Conservation (phyloP, 2,888 invertebrate species). For the Smittia sp. region DNA sequence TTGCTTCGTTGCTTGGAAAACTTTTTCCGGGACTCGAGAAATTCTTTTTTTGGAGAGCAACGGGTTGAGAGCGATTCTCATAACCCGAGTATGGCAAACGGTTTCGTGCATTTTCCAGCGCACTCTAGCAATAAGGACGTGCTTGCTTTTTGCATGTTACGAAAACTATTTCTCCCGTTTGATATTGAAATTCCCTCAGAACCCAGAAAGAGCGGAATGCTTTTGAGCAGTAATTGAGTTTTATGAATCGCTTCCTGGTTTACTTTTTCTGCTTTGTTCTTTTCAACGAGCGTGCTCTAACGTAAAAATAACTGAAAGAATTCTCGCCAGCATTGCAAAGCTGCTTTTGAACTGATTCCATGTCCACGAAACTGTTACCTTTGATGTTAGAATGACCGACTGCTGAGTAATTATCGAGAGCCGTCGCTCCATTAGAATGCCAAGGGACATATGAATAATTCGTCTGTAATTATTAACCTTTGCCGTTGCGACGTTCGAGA, state of each 20-base stretch:
- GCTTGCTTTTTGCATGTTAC: background rate
- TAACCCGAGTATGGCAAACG: too few relatives aligned
- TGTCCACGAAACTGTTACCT: too few relatives aligned
- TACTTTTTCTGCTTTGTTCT: background rate
- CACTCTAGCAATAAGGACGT: background rate
- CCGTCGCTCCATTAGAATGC: too few relatives aligned
- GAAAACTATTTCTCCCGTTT: background rate
- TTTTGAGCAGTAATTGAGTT: constrained; percentile 2
- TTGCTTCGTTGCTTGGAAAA: background rate
- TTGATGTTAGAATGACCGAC: too few relatives aligned
- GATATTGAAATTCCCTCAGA: background rate
- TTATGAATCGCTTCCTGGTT: constrained; percentile 1
- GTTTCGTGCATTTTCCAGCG: background rate
- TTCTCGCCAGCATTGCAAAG: too few relatives aligned
- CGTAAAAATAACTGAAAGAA: too few relatives aligned
- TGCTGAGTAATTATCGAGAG: too few relatives aligned
- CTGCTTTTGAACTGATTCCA: too few relatives aligned
- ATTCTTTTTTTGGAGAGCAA: background rate
- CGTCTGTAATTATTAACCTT: too few relatives aligned
- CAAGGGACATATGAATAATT: too few relatives aligned
- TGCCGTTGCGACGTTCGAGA: too few relatives aligned
- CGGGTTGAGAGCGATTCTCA: background rate
- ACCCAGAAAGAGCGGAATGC: background rate
- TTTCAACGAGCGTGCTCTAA: too few relatives aligned
- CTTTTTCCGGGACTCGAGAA: background rate